Base-by-base conservation (phyloP, 1,140 invertebrate genomes). In the Cepaea nemoralis region DNA sequence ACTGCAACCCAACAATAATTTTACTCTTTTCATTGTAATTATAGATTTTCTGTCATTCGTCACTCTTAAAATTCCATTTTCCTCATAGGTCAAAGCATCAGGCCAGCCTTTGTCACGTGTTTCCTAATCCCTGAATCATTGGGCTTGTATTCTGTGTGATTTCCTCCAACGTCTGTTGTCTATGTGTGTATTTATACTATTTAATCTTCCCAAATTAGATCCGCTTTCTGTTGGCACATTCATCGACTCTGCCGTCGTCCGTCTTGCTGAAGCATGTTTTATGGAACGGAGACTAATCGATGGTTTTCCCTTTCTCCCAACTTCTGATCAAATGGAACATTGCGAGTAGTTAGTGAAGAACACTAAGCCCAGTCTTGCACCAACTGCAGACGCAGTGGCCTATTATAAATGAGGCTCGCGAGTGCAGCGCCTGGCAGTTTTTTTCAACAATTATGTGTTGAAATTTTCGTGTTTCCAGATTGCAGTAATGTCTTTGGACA, bases 381-480 rank as follows among this genome's bases (percentile, higher is more conserved):
- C 59, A n/a, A 31, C 59, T 2, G 59, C n/a, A 63, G 59, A 27
- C 16, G 59, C n/a, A 10, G 59, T 63, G n/a, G 59, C 33, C 33
- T 31, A 63, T 63, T 63, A 63, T 63, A 63, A 63, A 63, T 63
- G n/a, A 63, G 27, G 22, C 59, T 27, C 27, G n/a, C n/a, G 8
- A 63, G 59, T 31, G 12, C 59, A 16, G 5, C 1, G 59, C n/a
- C n/a, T n/a, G 59, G 33, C 27, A 6, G 59, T 31, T n/a, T 63
- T 63, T 31, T 63, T 16, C 27, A 63, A 63, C n/a, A 63, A 63
- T 31, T 63, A 63, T 63, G 59, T 63, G 59, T 63, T 63, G 22
- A 63, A 63, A 63, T 31, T 63, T 63, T 63, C 59, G 33, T 63
- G 59, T 31, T 63, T 63, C 59, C 59, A 63, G 33, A 63, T 63